Evolutionary conservation across 2,113 vertebrate genomes (phyloP).

Genomic region (Dolichotis patagonum): DNA sequence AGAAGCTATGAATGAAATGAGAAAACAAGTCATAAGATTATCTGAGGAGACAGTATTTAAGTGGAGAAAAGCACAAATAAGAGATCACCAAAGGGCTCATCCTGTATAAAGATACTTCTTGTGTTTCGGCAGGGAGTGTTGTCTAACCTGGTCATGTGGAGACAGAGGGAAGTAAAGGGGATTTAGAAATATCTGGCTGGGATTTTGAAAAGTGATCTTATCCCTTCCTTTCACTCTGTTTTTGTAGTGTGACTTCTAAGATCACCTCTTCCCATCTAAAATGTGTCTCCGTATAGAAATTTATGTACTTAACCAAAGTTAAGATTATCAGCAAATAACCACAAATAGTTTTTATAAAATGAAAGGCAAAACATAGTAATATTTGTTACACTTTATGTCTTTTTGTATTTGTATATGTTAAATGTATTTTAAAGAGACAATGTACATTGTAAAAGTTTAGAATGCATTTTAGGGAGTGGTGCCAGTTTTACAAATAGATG

Average conservation of each 20-base stretch:
- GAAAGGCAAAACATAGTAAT: background rate
- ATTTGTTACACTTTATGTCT: background rate
- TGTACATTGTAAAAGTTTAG: background rate
- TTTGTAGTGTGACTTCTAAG: background rate
- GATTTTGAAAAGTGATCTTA: background rate
- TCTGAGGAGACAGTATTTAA: background rate
- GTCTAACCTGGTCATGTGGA: background rate
- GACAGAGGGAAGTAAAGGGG: background rate
- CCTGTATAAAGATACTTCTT: background rate
- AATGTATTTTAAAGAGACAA: background rate
- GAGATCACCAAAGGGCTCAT: background rate
- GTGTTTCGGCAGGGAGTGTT: background rate
- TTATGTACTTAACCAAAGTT: background rate
- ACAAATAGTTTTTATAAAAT: background rate
- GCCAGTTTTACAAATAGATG: background rate
- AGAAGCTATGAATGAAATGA: background rate
- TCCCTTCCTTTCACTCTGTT: background rate
- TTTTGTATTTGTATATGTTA: background rate
- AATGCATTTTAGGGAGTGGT: background rate
- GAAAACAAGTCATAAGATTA: background rate
- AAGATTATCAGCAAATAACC: background rate
- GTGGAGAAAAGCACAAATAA: background rate
- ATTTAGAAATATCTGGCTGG: background rate
- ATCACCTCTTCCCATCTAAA: background rate
- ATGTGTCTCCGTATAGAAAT: background rate